phyloP scores from a whole-genome alignment of 2,888 invertebrate species.

The Salticus scenicus region DNA sequence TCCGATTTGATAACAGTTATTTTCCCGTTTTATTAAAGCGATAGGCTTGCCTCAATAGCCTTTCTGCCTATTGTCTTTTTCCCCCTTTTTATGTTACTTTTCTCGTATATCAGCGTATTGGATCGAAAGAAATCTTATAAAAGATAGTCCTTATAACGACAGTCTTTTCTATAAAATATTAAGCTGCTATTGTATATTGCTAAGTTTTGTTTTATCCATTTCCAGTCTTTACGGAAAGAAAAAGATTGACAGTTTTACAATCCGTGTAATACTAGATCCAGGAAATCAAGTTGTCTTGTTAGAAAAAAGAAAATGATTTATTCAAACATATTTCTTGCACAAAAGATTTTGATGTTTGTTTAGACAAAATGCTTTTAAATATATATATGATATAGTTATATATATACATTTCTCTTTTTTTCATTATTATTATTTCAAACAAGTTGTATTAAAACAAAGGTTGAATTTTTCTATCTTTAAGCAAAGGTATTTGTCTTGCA shows the following conservation, averaged over 20 bases:
- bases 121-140: neutral
- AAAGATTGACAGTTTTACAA: slow-evolving; percentile 36
- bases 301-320: too few species aligned
- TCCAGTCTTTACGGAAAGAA: slow-evolving; percentile 26
- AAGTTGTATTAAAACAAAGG: too few species aligned
- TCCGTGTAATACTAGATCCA: slow-evolving; percentile 23
- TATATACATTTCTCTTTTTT: too few species aligned
- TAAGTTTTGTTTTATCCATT: slow-evolving; percentile 10
- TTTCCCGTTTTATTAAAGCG: slow-evolving; percentile 25
- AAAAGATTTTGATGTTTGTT: too few species aligned
- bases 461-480: too few species aligned
- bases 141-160: slow-evolving; percentile 1
- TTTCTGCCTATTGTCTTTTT: slow-evolving; percentile 43
- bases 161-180: slow-evolving; percentile 43
- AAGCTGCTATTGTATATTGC: slow-evolving; percentile 64
- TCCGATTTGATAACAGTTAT: slow-evolving; percentile 45
- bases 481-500: too few species aligned
- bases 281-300: slow-evolving; percentile 55
- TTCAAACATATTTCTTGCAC: too few species aligned
- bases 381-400: too few species aligned
- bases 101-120: too few species aligned
- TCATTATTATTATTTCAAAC: too few species aligned
- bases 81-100: slow-evolving; percentile 47
- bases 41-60: neutral
- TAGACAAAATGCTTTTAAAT: too few species aligned